Conservation (phyloP, 2,113 vertebrate genomes). For the Rhineura floridana region DNA sequence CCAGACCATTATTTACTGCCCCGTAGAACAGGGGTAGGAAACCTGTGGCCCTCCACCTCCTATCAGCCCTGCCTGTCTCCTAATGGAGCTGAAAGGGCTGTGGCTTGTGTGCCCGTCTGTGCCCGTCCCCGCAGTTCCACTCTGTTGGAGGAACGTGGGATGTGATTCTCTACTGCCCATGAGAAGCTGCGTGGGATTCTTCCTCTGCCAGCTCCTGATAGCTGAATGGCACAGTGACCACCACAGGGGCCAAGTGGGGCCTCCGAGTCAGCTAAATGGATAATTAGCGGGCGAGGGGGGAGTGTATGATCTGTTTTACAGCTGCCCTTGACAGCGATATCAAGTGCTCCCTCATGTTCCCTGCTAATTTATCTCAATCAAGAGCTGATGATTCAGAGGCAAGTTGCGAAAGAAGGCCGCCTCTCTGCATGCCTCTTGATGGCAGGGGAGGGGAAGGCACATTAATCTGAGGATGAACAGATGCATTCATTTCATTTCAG, state of each 20-base stretch:
- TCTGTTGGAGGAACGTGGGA: not conserved
- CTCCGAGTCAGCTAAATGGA: conserved; percentile 14
- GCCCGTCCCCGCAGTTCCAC: no score
- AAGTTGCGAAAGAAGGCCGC: not conserved
- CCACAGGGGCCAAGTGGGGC: not conserved
- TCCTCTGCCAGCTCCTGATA: not conserved
- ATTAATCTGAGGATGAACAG: not conserved
- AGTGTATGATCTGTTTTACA: not conserved
- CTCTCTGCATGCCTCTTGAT: not conserved
- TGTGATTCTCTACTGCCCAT: not conserved
- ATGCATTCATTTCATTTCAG: not conserved
- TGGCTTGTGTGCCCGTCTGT: no score
- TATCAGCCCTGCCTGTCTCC: no score
- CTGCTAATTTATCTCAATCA: conserved; percentile 26
- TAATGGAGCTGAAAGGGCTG: no score
- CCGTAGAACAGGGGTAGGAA: no score
- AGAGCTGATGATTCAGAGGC: conserved; percentile 1
- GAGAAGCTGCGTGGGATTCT: not conserved
- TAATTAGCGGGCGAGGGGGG: conserved; percentile 5
- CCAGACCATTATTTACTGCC: no score
- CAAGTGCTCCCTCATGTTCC: not conserved
- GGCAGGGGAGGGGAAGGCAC: not conserved
- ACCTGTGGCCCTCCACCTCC: no score
- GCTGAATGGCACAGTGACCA: not conserved
- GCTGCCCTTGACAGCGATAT: conserved; percentile 1